A percentile compares a stretch with the other conserved stretches of the same genome.
phyloP scores from a whole-genome alignment of 2,888 invertebrate species.

The Tubulanus polymorphus region DNA sequence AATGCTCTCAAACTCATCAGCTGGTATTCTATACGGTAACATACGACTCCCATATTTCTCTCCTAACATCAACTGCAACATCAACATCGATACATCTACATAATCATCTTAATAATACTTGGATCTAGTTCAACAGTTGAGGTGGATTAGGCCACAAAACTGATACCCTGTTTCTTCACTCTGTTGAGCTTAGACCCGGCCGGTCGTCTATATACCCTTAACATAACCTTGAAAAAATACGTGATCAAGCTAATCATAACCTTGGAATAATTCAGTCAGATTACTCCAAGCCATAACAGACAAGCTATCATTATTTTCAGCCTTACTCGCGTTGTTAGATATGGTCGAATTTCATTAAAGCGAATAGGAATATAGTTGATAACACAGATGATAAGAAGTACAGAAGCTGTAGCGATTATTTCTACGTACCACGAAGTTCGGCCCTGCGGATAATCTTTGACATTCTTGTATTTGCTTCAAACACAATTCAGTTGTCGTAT shows the following conservation, averaged over 20 bases:
- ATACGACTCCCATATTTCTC: constrained; percentile 43
- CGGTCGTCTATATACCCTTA: neutral
- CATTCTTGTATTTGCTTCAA: constrained; percentile 26
- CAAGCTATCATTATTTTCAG: no score
- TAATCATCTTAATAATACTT: neutral
- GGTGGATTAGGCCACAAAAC: neutral
- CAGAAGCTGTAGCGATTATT: no score
- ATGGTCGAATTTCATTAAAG: no score
- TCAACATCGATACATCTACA: neutral
- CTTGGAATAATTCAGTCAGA: no score
- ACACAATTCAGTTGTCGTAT: constrained; percentile 29
- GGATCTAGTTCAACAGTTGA: neutral
- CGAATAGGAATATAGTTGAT: no score
- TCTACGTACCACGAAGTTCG: constrained; percentile 36
- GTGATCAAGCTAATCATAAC: no score
- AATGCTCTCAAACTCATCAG: constrained; percentile 35
- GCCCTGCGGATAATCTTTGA: constrained; percentile 28
- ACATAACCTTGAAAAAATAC: no score
- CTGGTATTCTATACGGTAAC: constrained; percentile 32
- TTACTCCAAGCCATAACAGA: no score
- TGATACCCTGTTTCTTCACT: neutral
- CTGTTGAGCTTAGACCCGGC: neutral
- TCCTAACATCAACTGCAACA: constrained; percentile 39
- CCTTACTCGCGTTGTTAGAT: no score
- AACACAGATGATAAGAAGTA: no score